Conservation (phyloP, 1,140 invertebrate genomes). For the Chymomyza costata region DNA sequence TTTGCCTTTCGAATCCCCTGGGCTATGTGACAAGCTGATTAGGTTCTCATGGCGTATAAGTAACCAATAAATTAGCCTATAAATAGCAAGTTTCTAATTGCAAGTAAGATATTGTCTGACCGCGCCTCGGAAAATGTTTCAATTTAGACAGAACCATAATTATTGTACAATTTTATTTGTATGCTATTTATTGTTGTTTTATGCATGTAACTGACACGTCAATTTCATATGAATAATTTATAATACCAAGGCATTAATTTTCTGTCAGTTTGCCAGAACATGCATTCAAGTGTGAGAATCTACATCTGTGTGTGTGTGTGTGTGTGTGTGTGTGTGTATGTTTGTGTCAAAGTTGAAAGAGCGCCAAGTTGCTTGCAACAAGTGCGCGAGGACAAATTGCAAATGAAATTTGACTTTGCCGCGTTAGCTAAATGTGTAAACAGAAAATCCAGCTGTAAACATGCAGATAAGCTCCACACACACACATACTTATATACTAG, state of each 20-base stretch:
- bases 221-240: slow-evolving; percentile 51
- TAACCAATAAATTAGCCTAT: no score
- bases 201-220: slow-evolving; percentile 46
- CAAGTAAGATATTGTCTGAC: no score
- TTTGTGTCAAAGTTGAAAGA: slow-evolving; percentile 53
- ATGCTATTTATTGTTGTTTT: no score
- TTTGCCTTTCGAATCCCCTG: no score
- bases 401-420: slow-evolving; percentile 48
- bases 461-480: slow-evolving; percentile 52
- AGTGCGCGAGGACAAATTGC: slow-evolving; percentile 21
- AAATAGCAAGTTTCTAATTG: no score
- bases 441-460: slow-evolving; percentile 56
- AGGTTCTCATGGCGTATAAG: no score
- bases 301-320: background rate
- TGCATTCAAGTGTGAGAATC: no score
- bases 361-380: slow-evolving; percentile 8
- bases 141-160: no score
- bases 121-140: no score
- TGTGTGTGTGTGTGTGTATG: background rate
- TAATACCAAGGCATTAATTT: slow-evolving; percentile 40
- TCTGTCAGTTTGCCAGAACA: slow-evolving; percentile 25
- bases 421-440: slow-evolving; percentile 56
- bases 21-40: no score
- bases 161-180: no score
- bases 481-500: slow-evolving; percentile 13